Evolutionary conservation across 2,113 vertebrate genomes (phyloP).

Genomic region (Galemys pyrenaicus): DNA sequence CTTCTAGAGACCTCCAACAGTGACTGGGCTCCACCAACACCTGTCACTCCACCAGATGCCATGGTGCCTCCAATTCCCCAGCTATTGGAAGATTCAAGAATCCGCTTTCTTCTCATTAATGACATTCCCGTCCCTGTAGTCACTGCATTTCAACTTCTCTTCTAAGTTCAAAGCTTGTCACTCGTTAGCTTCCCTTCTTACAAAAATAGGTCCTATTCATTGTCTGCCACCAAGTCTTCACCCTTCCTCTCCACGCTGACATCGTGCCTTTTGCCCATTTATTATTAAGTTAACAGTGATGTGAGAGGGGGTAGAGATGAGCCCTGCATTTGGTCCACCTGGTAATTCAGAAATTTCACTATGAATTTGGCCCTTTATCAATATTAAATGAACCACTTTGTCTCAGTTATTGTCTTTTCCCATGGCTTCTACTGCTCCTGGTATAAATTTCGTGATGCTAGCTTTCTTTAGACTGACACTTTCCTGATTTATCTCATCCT

Average conservation of each 20-base stretch:
- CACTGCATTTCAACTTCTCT: neutral
- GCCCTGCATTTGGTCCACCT: neutral
- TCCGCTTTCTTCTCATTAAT: neutral
- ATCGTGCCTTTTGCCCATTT: neutral
- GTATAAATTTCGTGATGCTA: neutral
- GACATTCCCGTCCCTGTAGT: neutral
- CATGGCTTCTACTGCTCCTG: neutral
- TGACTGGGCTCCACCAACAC: accelerated
- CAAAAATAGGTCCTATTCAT: neutral
- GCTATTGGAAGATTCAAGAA: neutral
- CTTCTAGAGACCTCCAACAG: too few relatives aligned
- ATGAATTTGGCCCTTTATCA: neutral
- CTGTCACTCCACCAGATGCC: neutral
- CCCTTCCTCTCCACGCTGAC: neutral
- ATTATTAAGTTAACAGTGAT: too few relatives aligned
- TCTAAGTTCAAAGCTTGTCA: neutral
- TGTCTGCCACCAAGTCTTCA: neutral
- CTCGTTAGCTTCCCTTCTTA: neutral
- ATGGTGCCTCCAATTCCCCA: neutral
- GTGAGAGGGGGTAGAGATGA: neutral
- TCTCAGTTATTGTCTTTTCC: neutral
- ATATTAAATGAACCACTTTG: neutral
- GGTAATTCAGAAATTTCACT: accelerated
- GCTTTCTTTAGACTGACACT: neutral
- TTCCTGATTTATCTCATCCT: neutral